These are phyloP conservation scores for Geotrupes spiniger DNA, from an alignment of 2,888 invertebrate genomes.

Conservation along the genomic window DNA sequence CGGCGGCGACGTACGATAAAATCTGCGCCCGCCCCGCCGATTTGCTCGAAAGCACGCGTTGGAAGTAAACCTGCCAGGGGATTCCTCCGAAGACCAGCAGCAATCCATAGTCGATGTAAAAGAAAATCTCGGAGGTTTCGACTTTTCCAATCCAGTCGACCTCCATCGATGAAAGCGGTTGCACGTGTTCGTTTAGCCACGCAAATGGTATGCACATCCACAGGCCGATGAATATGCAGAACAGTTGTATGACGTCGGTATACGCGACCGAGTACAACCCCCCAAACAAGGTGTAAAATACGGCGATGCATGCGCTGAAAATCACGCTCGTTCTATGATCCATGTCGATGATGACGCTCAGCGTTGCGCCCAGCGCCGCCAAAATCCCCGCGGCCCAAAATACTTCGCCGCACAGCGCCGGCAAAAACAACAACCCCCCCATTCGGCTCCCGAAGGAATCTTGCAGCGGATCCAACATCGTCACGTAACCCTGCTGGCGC, in stretches of 20 bases:
- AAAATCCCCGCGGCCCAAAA: conserved; percentile 99
- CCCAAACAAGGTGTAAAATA: conserved; percentile 96
- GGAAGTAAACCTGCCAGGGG: conserved; percentile 99
- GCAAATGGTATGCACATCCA: conserved; percentile 99
- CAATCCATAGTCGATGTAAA: conserved; percentile 84
- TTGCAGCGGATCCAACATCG: conserved; percentile 98
- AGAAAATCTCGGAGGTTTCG: conserved; percentile 69
- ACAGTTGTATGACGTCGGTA: conserved; percentile 96
- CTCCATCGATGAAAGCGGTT: conserved; percentile 75
- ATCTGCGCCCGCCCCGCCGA: conserved; percentile 90
- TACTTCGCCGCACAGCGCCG: conserved; percentile 95
- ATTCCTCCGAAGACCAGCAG: conserved; percentile 93
- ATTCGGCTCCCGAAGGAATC: conserved; percentile 95
- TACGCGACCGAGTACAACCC: conserved; percentile 98
- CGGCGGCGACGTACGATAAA: conserved; percentile 92
- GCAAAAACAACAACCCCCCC: conserved; percentile 94
- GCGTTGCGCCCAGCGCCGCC: conserved; percentile 92
- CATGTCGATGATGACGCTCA: conserved; percentile 96
- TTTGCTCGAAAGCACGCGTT: conserved; percentile 94
- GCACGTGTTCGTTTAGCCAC: conserved; percentile 82
- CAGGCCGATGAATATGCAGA: conserved; percentile 96
- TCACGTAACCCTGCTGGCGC: conserved; percentile 96
- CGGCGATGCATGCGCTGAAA: conserved; percentile 92
- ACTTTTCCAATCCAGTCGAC: conserved; percentile 88
- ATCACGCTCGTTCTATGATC: conserved; percentile 91